Conservation (phyloP, 2,888 invertebrate genomes). For the Amaurobius ferox region DNA sequence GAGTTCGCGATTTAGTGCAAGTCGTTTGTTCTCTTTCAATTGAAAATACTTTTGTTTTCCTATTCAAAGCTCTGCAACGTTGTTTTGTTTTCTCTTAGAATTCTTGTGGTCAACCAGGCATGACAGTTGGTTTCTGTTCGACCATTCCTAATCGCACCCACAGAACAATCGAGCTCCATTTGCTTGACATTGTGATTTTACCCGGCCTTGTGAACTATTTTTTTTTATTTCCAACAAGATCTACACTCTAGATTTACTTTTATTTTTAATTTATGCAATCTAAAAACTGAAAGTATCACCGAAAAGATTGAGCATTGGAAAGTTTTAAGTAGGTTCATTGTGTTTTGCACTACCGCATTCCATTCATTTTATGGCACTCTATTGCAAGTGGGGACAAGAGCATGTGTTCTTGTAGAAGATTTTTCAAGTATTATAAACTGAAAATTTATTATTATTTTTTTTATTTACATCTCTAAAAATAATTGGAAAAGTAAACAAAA, state of each 20-base stretch:
- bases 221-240: not conserved
- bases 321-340: too few relatives aligned
- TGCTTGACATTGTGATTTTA: not conserved
- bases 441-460: too few relatives aligned
- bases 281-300: not conserved
- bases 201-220: not conserved
- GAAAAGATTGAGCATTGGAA: not conserved
- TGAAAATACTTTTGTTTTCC: not conserved
- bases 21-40: conserved; percentile 1
- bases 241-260: not conserved
- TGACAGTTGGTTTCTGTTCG: not conserved
- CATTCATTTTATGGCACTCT: too few relatives aligned
- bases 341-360: too few relatives aligned
- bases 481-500: too few relatives aligned
- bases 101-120: conserved; percentile 4
- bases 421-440: too few relatives aligned
- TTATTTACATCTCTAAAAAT: too few relatives aligned
- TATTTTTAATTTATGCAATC: not conserved
- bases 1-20: not conserved
- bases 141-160: conserved; percentile 10
- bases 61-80: not conserved
- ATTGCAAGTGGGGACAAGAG: too few relatives aligned
- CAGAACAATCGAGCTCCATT: not conserved
- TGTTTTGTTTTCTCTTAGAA: not conserved
- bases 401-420: too few relatives aligned